These are phyloP conservation scores for Sepiola atlantica DNA, from an alignment of 2,888 invertebrate genomes.

Conservation along the genomic window DNA sequence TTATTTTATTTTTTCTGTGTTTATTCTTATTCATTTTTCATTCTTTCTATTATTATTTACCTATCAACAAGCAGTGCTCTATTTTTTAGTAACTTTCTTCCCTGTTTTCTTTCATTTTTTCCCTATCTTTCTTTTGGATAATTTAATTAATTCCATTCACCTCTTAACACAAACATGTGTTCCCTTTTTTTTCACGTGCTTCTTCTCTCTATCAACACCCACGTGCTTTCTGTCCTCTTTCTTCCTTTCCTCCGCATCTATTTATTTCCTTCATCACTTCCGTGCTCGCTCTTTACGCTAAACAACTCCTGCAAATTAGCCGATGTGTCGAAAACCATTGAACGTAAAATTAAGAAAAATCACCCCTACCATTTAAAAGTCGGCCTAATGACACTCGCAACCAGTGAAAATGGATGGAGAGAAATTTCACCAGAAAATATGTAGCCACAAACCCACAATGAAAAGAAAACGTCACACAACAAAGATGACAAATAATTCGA, in stretches of 20 bases:
- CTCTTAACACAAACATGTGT: too few relatives aligned
- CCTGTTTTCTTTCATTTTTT: not conserved
- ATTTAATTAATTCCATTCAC: too few relatives aligned
- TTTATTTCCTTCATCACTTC: not conserved
- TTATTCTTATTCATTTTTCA: too few relatives aligned
- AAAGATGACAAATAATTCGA: not conserved
- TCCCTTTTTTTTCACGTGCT: not conserved
- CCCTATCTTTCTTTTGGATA: not conserved
- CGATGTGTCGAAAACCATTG: not conserved
- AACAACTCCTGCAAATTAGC: not conserved
- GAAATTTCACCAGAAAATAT: not conserved
- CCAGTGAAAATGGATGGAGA: not conserved
- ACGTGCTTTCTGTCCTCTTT: not conserved
- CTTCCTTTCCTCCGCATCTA: not conserved
- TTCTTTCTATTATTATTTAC: too few relatives aligned
- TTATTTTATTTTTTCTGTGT: too few relatives aligned
- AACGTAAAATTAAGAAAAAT: not conserved
- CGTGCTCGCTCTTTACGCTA: not conserved
- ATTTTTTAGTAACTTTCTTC: not conserved
- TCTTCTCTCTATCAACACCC: not conserved
- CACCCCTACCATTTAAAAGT: not conserved
- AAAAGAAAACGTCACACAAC: not conserved
- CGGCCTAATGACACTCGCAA: not conserved
- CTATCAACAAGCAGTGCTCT: too few relatives aligned
- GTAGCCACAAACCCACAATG: not conserved